phyloP scores from a whole-genome alignment of 2,113 vertebrate species.

The Lepisosteus oculatus region DNA sequence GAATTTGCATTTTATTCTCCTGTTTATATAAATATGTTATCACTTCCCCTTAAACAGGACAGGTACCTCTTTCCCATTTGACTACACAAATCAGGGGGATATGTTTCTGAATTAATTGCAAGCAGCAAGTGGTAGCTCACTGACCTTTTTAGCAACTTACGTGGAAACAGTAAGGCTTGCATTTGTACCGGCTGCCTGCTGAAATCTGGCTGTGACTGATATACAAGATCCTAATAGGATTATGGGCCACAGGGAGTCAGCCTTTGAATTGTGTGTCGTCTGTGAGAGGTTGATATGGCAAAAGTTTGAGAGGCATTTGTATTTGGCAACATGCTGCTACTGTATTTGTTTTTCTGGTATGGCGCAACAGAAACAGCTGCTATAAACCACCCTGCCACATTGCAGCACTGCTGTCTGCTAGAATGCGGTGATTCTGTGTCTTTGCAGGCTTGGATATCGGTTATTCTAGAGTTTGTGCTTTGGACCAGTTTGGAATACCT shows the following conservation, averaged over 20 bases:
- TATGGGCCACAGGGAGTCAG: not conserved
- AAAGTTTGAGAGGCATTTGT: not conserved
- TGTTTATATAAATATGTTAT: too few relatives aligned
- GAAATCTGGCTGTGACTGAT: conserved; percentile 1
- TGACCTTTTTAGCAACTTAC: conserved; percentile 6
- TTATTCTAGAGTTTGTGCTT: too few relatives aligned
- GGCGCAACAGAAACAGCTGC: not conserved
- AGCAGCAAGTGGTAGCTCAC: not conserved
- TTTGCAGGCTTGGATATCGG: not conserved
- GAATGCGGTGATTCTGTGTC: too few relatives aligned
- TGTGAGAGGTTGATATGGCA: conserved; percentile 5
- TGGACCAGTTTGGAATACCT: too few relatives aligned
- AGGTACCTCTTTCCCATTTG: not conserved
- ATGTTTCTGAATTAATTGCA: not conserved
- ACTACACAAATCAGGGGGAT: not conserved
- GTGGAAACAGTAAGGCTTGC: not conserved
- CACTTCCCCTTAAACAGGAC: not conserved
- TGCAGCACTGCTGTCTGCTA: not conserved
- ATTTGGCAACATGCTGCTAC: not conserved
- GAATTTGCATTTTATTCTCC: too few relatives aligned
- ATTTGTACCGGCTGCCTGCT: not conserved
- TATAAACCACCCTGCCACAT: not conserved
- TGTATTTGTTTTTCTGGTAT: not conserved
- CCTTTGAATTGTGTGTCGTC: conserved; percentile 1
- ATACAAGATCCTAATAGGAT: conserved; percentile 9